These are phyloP conservation scores for Plecturocebus donacophilus DNA, from an alignment of 2,113 vertebrate genomes.

Conservation along the genomic window DNA sequence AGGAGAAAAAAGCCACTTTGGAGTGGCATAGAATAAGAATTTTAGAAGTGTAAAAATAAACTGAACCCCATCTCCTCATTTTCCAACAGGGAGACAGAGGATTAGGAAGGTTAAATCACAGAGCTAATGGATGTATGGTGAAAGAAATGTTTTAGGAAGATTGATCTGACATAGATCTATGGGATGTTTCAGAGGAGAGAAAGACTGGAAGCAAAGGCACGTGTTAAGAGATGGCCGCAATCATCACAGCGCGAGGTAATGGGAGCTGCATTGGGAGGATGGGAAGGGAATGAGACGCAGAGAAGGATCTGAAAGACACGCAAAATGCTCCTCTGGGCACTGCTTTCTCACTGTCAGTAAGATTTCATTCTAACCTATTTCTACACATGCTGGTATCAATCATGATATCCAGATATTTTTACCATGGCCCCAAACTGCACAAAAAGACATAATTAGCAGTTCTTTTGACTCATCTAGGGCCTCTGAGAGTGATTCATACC, in stretches of 20 bases:
- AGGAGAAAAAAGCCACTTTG: not conserved
- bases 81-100: constrained; percentile 52
- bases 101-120: constrained; percentile 27
- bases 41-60: constrained; percentile 68
- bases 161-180: constrained; percentile 46
- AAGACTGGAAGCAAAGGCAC: not conserved
- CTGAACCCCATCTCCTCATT: constrained; percentile 48
- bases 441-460: constrained; percentile 67
- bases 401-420: constrained; percentile 68
- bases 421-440: constrained; percentile 42
- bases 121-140: constrained; percentile 61
- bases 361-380: constrained; percentile 70
- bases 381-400: constrained; percentile 61
- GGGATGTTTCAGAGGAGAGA: constrained; percentile 31
- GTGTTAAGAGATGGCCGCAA: not conserved
- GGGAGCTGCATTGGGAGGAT: not conserved
- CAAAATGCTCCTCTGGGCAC: constrained; percentile 24
- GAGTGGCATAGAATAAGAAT: constrained; percentile 35
- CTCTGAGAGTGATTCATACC: constrained; percentile 65
- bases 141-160: constrained; percentile 57
- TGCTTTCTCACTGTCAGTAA: constrained; percentile 46
- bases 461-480: constrained; percentile 62
- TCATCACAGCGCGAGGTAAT: constrained; percentile 26
- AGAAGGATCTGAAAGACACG: constrained; percentile 61
- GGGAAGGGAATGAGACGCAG: constrained; percentile 33